These are phyloP conservation scores for Virgularia gustaviana DNA, from an alignment of 92 coral and sea anemone species.

Conservation along the genomic window DNA sequence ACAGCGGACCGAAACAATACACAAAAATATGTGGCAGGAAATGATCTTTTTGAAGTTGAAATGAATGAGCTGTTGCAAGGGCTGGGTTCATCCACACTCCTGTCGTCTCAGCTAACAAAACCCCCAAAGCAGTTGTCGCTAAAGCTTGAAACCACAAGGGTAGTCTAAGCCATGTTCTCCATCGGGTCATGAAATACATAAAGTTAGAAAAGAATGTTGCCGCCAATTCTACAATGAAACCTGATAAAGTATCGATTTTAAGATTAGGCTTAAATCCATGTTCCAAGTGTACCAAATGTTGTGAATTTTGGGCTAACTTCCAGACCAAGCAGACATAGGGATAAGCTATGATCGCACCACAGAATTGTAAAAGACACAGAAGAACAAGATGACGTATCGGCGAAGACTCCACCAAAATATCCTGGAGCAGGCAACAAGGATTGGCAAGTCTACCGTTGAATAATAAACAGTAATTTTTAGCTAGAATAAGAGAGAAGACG, in stretches of 20 bases:
- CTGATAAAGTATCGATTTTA: slow-evolving; percentile 62
- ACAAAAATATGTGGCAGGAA: slow-evolving; percentile 70
- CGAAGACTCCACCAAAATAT: slow-evolving; percentile 39
- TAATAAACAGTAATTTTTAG: slow-evolving; percentile 65
- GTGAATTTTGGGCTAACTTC: slow-evolving; percentile 65
- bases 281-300: slow-evolving; percentile 63
- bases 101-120: slow-evolving; percentile 69
- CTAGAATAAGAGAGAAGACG: slow-evolving; percentile 58
- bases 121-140: slow-evolving; percentile 54
- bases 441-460: slow-evolving; percentile 70
- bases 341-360: slow-evolving; percentile 75
- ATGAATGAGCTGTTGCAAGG: slow-evolving; percentile 81
- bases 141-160: slow-evolving; percentile 66
- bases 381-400: not conserved
- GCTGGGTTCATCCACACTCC: slow-evolving; percentile 98
- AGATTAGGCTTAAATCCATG: slow-evolving; percentile 70
- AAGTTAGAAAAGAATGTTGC: slow-evolving; percentile 66
- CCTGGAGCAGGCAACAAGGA: slow-evolving; percentile 78
- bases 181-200: slow-evolving; percentile 68
- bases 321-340: slow-evolving; percentile 71
- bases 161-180: slow-evolving; percentile 35
- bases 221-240: slow-evolving; percentile 66
- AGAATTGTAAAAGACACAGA: slow-evolving; percentile 55
- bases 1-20: slow-evolving; percentile 79
- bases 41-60: slow-evolving; percentile 53